Evolutionary conservation across 2,888 invertebrate species (phyloP), one percentile per base, ranked within the genome.

Genomic region (Invenusta paracnida): DNA sequence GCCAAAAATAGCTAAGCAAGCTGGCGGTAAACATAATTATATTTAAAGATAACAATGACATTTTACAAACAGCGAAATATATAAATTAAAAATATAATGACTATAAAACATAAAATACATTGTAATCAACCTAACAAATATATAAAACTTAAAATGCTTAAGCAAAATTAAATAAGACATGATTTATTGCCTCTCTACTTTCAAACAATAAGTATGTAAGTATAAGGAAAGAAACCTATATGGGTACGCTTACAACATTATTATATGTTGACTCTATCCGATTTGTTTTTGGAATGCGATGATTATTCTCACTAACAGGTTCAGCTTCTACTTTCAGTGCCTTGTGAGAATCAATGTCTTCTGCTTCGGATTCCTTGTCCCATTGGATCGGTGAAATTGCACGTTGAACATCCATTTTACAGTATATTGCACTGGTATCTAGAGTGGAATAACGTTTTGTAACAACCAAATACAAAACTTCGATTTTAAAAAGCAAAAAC

Each of bases 331-430:
- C 48, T 17, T 48, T 17, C 5, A 11, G 5, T 48, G 17, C 48
- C 5, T 48, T 48, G 17, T 17, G 5, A 11, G 79, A 5, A 28
- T 11, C 79, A 28, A 30, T 30, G 31, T 85, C 85, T 11, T 30
- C 85, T 5, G 25, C 23, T 66, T 86, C 86, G 27, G 81, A 31
- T 30, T 86, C 85, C 67, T 84, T 66, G 27, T 87, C 86, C 86
- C 86, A 86, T 83, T 86, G 31, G 27, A 86, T 86, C 29, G 86
- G 86, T 17, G 86, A 86, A 67, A 86, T 86, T 5, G 67, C 85
- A 27, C 86, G 30, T 30, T 86, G 85, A 81, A 17, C 5, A 48
- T 48, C 48, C 48, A 48, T 48, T 48, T 17, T 48, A 11, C 11
- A 48, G 17, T 48, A 48, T 48, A 48, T 48, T 11, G 48, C 17